These are phyloP conservation scores for Capromys pilorides DNA, from an alignment of 2,797 vertebrate species.

Conservation along the genomic window DNA sequence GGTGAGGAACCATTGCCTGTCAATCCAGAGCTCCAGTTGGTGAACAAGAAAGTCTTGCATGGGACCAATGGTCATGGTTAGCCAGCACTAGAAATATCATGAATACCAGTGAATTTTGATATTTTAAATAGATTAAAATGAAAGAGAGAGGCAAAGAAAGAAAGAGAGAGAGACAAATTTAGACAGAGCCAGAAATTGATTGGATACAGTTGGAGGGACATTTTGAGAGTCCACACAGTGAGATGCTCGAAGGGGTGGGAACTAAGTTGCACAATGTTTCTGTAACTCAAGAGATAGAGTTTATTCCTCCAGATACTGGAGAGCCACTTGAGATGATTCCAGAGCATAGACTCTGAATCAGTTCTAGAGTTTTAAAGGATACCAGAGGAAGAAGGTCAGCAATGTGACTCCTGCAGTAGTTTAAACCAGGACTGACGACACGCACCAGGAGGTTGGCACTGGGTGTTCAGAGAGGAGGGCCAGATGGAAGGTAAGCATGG, in stretches of 20 bases:
- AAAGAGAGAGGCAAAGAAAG: neutral
- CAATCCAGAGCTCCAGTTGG: neutral
- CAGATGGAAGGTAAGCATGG: neutral
- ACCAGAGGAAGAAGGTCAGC: neutral
- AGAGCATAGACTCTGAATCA: neutral
- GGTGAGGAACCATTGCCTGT: neutral
- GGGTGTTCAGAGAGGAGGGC: neutral
- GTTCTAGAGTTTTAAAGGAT: neutral
- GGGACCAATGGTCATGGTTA: neutral
- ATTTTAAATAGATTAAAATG: neutral
- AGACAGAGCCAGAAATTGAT: neutral
- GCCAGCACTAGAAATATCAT: neutral
- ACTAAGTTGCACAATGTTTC: neutral
- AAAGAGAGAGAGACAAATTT: neutral
- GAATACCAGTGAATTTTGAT: neutral
- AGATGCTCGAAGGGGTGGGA: neutral
- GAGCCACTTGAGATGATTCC: neutral
- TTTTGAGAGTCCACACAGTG: rapidly evolving
- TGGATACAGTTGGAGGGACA: neutral
- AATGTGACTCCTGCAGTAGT: neutral
- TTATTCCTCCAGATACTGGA: rapidly evolving
- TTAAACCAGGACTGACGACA: neutral
- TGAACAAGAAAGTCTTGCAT: neutral
- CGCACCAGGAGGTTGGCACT: rapidly evolving
- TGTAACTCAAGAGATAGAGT: neutral